Evolutionary conservation across 2,113 vertebrate genomes (phyloP), one percentile per base, ranked within the genome.

Genomic region (Macrotis lagotis): DNA sequence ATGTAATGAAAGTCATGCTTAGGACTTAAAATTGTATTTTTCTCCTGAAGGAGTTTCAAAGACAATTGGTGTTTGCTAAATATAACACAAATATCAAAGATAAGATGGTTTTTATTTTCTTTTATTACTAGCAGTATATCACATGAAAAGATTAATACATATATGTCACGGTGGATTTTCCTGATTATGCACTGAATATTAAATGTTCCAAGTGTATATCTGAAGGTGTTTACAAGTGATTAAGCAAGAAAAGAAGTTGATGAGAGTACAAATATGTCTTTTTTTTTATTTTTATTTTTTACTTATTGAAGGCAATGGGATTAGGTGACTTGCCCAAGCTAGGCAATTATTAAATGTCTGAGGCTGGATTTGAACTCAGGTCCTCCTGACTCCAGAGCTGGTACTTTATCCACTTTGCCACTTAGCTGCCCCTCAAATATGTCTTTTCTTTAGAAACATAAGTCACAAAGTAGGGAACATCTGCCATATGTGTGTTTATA

Each of bases 201-300:
- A 83, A 83, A 44, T 83, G 6, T 24, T 24, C 16, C n/a, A 83
- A 83, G 66, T 22, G 19, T 44, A 24, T 44, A 83, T 44, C n/a
- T 83, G n/a, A 44, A 83, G 37, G 19, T 6, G 5, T 83, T 24
- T 83, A 83, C 66, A 24, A 22, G 5, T 8, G 31, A 83, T 83
- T 44, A 90, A 74, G 31, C n/a, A 91, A 94, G 50, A 97, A 8
- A 3, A 31, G 44, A 59, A 83, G n/a, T n/a, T n/a, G n/a, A n/a
- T n/a, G n/a, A n/a, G n/a, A n/a, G n/a, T n/a, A n/a, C 92, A 89
- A 94, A 94, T 37, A 88, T 94, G 31, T 91, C n/a, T 94, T 97
- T 26, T 59, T 44, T 83, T n/a, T 89, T n/a, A n/a, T n/a, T n/a
- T n/a, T n/a, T n/a, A n/a, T n/a, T n/a, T n/a, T n/a, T n/a, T n/a